Percentiles rank a stretch among this genome's conserved stretches.
These are phyloP conservation scores for Cynopterus brachyotis DNA, from an alignment of 2,113 vertebrate genomes.

Conservation along the genomic window DNA sequence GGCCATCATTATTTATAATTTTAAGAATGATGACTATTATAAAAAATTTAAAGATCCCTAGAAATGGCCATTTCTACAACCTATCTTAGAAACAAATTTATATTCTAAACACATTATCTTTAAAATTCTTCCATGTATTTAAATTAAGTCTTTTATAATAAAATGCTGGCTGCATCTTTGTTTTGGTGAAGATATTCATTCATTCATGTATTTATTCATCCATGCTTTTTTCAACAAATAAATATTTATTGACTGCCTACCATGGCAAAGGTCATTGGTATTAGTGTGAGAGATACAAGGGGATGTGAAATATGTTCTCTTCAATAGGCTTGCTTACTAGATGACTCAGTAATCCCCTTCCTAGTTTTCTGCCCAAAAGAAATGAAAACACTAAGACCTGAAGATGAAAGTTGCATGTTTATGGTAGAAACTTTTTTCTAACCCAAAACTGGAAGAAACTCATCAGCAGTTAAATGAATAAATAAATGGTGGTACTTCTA, in stretches of 20 bases:
- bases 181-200: background rate
- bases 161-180: background rate
- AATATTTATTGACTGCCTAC: background rate
- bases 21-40: slow-evolving; percentile 69
- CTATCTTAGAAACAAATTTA: slow-evolving; percentile 51
- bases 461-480: background rate
- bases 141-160: background rate
- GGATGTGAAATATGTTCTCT: background rate
- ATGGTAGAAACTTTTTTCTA: background rate
- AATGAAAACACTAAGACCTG: background rate
- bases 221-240: background rate
- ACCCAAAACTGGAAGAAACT: background rate
- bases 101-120: slow-evolving; percentile 46
- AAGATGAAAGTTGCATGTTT: background rate
- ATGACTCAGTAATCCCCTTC: background rate
- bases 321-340: background rate
- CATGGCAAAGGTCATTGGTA: background rate
- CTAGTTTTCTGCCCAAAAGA: background rate
- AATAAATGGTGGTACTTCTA: too few species aligned
- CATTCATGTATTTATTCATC: background rate
- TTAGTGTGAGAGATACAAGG: background rate
- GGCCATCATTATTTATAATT: slow-evolving; percentile 54
- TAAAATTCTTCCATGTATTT: slow-evolving; percentile 47
- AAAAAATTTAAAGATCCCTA: slow-evolving; percentile 51
- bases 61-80: slow-evolving; percentile 48